These are phyloP conservation scores for Yponomeuta evonymella DNA, from an alignment of 2,888 invertebrate genomes.

Conservation along the genomic window DNA sequence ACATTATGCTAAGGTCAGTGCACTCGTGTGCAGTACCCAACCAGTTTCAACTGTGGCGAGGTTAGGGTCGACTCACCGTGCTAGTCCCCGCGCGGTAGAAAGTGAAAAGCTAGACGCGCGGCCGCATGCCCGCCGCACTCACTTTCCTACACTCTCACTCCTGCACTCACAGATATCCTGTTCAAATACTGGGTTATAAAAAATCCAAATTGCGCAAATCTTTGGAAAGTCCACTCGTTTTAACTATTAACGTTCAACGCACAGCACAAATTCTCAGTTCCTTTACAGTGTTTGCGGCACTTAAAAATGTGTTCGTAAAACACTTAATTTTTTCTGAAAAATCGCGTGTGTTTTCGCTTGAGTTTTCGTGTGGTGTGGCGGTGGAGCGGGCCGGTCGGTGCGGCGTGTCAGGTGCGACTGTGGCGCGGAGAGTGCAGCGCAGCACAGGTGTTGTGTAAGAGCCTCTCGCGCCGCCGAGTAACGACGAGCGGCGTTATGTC, in stretches of 20 bases:
- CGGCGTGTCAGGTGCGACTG: slow-evolving; percentile 54
- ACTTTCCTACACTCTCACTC: slow-evolving; percentile 57
- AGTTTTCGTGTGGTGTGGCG: slow-evolving; percentile 23
- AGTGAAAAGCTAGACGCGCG: slow-evolving; percentile 57
- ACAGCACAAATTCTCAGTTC: not conserved
- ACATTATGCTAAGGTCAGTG: not conserved
- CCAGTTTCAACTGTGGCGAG: not conserved
- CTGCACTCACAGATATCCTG: slow-evolving; percentile 38
- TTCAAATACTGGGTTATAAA: not conserved
- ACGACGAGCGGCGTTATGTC: slow-evolving; percentile 15
- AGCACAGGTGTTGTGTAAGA: slow-evolving; percentile 26
- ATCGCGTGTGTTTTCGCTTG: slow-evolving; percentile 14
- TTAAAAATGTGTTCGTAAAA: not conserved
- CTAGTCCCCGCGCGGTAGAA: slow-evolving; percentile 61
- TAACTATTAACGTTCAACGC: slow-evolving; percentile 1
- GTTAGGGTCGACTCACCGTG: slow-evolving; percentile 48
- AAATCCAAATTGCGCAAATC: not conserved
- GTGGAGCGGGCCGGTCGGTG: slow-evolving; percentile 30
- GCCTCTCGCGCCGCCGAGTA: slow-evolving; percentile 13
- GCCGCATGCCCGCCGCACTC: slow-evolving; percentile 53
- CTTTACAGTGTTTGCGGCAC: not conserved
- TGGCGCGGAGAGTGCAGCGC: slow-evolving; percentile 19
- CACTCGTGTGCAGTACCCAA: slow-evolving; percentile 4
- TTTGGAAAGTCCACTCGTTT: not conserved
- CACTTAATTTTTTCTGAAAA: not conserved